Evolutionary conservation across 1,140 invertebrate species (phyloP).

Genomic region (Drosophila parvula): DNA sequence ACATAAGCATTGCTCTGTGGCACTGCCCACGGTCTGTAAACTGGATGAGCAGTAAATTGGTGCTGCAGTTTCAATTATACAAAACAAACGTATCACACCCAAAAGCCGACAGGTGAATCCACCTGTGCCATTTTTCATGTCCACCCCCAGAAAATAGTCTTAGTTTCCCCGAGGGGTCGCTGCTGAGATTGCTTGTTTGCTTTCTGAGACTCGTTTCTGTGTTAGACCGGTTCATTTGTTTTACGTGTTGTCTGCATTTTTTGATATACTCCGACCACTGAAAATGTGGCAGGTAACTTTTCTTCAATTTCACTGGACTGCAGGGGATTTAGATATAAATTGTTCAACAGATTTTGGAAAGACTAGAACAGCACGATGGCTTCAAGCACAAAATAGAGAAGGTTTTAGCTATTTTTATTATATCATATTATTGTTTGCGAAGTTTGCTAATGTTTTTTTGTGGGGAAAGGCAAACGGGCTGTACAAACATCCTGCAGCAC

Average conservation of each 20-base stretch:
- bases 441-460: neutral
- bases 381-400: no score
- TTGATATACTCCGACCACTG: constrained; percentile 3
- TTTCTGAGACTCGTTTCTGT: constrained; percentile 4
- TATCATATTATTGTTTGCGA: no score
- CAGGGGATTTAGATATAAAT: neutral
- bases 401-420: neutral
- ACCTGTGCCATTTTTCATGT: constrained; percentile 41
- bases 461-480: neutral
- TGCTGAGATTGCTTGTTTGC: constrained; percentile 11
- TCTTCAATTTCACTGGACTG: neutral
- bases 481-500: neutral
- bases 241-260: constrained; percentile 1
- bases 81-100: constrained; percentile 48
- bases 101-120: constrained; percentile 44
- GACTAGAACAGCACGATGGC: neutral
- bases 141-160: neutral
- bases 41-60: neutral
- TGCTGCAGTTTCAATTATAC: constrained; percentile 57
- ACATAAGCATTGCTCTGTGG: neutral
- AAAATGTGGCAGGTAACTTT: neutral
- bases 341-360: neutral
- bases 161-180: constrained; percentile 1
- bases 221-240: constrained; percentile 4
- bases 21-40: neutral